These are phyloP conservation scores for Camponotus floridanus DNA, from an alignment of 1,140 invertebrate species.

Conservation along the genomic window DNA sequence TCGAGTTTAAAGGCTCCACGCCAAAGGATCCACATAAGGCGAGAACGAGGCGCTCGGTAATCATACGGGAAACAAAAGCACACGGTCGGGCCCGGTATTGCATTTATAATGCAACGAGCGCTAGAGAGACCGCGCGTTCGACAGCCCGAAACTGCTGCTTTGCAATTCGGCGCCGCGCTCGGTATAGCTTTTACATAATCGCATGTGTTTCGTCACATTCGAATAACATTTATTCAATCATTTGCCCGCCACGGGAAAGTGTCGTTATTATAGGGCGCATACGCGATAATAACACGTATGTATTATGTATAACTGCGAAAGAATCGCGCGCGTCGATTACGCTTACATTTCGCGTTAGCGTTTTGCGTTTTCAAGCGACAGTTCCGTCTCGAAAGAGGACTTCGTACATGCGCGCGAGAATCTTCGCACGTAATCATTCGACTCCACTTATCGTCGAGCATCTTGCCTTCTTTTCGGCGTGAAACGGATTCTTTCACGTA, in stretches of 20 bases:
- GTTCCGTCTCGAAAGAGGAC: not conserved
- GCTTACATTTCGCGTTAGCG: not conserved
- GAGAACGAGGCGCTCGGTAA: conserved; percentile 69
- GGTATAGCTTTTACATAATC: conserved; percentile 75
- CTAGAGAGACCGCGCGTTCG: conserved; percentile 52
- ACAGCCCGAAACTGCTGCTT: conserved; percentile 70
- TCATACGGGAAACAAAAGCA: conserved; percentile 84
- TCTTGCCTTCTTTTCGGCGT: not conserved
- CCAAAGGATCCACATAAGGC: conserved; percentile 67
- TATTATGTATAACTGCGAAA: conserved; percentile 70
- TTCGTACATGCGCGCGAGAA: not conserved
- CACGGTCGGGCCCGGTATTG: conserved; percentile 61
- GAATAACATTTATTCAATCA: conserved; percentile 73
- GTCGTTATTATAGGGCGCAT: conserved; percentile 50
- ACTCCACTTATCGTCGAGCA: not conserved
- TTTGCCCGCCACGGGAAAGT: conserved; percentile 42
- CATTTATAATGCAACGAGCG: conserved; percentile 78
- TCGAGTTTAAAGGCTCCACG: conserved; percentile 43
- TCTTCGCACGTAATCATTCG: not conserved
- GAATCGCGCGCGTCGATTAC: not conserved
- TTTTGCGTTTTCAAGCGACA: not conserved
- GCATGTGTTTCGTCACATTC: conserved; percentile 61
- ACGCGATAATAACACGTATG: conserved; percentile 66
- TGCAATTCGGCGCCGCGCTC: conserved; percentile 72
- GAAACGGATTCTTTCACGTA: not conserved